A percentile compares a stretch with the other conserved stretches of the same genome.
phyloP scores from a whole-genome alignment of 2,797 vertebrate genomes.

The Cichlasoma orientale region DNA sequence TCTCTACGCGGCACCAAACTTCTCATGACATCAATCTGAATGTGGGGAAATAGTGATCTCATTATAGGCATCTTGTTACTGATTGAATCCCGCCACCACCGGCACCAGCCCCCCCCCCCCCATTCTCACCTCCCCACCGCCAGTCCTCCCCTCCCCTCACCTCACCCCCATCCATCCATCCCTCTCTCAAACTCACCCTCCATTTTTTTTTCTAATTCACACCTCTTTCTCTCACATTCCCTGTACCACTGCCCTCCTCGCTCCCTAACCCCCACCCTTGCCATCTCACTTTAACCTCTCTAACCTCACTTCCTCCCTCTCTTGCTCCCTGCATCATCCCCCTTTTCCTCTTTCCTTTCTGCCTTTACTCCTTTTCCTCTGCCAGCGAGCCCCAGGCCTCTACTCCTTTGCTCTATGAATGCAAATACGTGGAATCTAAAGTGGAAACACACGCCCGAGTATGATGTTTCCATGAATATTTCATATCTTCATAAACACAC shows the following conservation, averaged over 20 bases:
- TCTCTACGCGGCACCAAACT: constrained; percentile 72
- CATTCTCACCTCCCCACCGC: constrained; percentile 17
- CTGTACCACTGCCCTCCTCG: constrained; percentile 1
- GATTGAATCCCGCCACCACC: constrained; percentile 81
- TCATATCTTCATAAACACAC: constrained; percentile 71
- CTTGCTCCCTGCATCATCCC: constrained; percentile 35
- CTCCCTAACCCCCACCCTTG: background rate
- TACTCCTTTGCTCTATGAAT: constrained; percentile 57
- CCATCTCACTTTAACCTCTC: constrained; percentile 52
- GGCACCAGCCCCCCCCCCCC: constrained; percentile 27
- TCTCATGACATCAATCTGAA: constrained; percentile 83
- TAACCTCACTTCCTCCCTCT: constrained; percentile 60
- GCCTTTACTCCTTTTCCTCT: constrained; percentile 43
- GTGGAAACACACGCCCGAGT: constrained; percentile 74
- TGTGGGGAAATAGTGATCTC: constrained; percentile 84
- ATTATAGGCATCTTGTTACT: constrained; percentile 82
- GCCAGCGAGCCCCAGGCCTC: constrained; percentile 60
- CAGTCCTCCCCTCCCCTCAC: constrained; percentile 16
- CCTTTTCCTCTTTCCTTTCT: constrained; percentile 41
- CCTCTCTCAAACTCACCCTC: background rate
- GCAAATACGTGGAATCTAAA: constrained; percentile 73
- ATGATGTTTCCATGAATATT: constrained; percentile 74
- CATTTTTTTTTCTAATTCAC: constrained; percentile 34
- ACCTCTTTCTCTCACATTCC: constrained; percentile 45
- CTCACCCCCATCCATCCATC: constrained; percentile 10